Evolutionary conservation across 1,140 invertebrate species (phyloP).

Genomic region (Drosophila bipectinata): DNA sequence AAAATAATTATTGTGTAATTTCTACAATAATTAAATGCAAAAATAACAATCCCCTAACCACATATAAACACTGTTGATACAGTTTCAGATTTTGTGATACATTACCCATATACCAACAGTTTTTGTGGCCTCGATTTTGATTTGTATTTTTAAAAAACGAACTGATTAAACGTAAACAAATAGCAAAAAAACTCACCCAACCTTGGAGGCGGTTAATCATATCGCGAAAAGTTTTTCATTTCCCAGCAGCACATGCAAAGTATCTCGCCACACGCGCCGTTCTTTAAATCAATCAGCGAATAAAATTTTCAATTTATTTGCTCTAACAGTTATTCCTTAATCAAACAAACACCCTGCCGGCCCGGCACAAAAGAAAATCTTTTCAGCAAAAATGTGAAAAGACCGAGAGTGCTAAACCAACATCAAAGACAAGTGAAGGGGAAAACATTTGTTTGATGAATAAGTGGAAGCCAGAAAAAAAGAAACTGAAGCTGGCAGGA

Average conservation of each 20-base stretch:
- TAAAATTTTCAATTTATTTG: conserved; percentile 67
- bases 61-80: background rate
- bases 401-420: conserved; percentile 35
- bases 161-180: conserved; percentile 32
- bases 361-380: conserved; percentile 1
- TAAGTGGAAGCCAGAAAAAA: background rate
- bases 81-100: background rate
- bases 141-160: conserved; percentile 20
- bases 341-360: conserved; percentile 38
- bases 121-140: background rate
- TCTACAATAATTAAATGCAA: too few relatives aligned
- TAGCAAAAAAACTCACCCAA: conserved; percentile 4
- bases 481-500: background rate
- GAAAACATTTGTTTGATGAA: conserved; percentile 23
- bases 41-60: background rate
- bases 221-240: conserved; percentile 18
- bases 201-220: conserved; percentile 53
- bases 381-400: conserved; percentile 1
- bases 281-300: conserved; percentile 71
- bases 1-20: too few relatives aligned
- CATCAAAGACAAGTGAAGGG: conserved; percentile 42
- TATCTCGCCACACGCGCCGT: conserved; percentile 60
- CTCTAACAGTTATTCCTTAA: conserved; percentile 56
- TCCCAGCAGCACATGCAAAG: conserved; percentile 62
- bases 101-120: background rate